Base-by-base conservation (phyloP, 2,888 invertebrate species). In the Helicoverpa assulta region DNA sequence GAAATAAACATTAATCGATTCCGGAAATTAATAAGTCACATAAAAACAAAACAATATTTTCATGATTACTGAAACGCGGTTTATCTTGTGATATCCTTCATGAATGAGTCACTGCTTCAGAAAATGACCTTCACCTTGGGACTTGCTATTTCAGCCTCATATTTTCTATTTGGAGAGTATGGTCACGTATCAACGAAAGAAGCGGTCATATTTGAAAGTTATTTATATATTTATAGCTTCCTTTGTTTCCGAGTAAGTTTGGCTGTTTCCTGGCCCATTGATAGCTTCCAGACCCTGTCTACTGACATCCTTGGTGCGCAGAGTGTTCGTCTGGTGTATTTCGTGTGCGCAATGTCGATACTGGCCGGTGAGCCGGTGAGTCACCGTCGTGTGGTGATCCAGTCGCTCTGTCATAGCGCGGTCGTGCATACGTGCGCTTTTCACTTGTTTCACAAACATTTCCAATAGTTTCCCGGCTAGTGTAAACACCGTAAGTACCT, bases 401-500 rank as follows among this genome's bases (percentile, higher is more conserved):
- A 90, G 89, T 90, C 87, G 86, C 73, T 67, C 67, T 71, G 72
- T 76, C 71, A 76, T 81, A 75, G 78, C 76, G 60, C 85, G 85
- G 77, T 83, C 74, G 88, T 85, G 83, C 83, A 76, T 84, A 87
- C 89, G 89, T 84, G 83, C 86, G 80, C 60, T 85, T 87, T 84
- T 80, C 85, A 78, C 55, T 80, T 84, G 81, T 78, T 75, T 71
- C 70, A 67, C 62, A 56, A 33, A 64, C 52, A 73, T 61, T 70
- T 67, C 40, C 16, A 12, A 55, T 63, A 70, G 51, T 55, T 67
- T 59, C 8, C 55, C 52, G 21, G 43, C 54, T 40, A 58, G 56
- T 57, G 56, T 53, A 64, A 70, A 67, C 73, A 70, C 33, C 80
- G 88, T 87, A 81, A 87, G 87, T 88, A 71, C 53, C 43, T 40